Evolutionary conservation across 2,888 invertebrate genomes (phyloP), one percentile per base, ranked within the genome.

Genomic region (Anarsia innoxiella): DNA sequence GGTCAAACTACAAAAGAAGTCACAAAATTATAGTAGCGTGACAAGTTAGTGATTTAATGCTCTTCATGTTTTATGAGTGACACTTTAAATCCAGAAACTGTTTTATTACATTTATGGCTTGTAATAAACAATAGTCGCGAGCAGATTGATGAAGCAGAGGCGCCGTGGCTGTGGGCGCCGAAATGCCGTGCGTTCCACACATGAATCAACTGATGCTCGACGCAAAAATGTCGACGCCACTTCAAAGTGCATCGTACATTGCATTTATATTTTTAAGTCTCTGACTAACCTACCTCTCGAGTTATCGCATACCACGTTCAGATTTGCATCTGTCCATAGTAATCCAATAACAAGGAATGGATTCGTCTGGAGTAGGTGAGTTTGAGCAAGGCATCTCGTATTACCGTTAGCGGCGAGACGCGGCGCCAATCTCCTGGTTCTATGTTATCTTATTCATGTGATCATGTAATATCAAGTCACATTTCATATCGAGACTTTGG

Each of bases 401-500:
- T 79, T 83, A 82, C 83, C 83, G 82, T 82, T 83, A 82, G 61
- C 64, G 59, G 52, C 69, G 49, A n/a, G n/a, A 57, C 55, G 53
- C 61, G 79, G 79, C 82, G 80, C 82, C 78, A 66, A 51, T 56
- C 53, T 40, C 48, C 53, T 39, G 43, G 46, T 43, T 40, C 46
- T 48, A 45, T 49, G 46, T 51, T n/a, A n/a, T n/a, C 49, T 49
- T 49, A 37, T 37, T 11, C 27, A 15, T 37, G 26, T 34, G 23
- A 33, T 33, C 33, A 23, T 15, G 26, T 40, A 32, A 40, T 37
- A 37, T 37, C 31, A 26, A 12, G 15, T 33, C 33, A 33, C 23
- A 25, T 23, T 26, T 33, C 26, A 33, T 3, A 26, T 26, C 33
- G 14, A 15, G 15, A n/a, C 15, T 26, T 11, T 33, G 10, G 25